A percentile compares a stretch with the other conserved stretches of the same genome.
Evolutionary conservation across 2,888 invertebrate genomes (phyloP).

Genomic region (Ethmia dodecea): DNA sequence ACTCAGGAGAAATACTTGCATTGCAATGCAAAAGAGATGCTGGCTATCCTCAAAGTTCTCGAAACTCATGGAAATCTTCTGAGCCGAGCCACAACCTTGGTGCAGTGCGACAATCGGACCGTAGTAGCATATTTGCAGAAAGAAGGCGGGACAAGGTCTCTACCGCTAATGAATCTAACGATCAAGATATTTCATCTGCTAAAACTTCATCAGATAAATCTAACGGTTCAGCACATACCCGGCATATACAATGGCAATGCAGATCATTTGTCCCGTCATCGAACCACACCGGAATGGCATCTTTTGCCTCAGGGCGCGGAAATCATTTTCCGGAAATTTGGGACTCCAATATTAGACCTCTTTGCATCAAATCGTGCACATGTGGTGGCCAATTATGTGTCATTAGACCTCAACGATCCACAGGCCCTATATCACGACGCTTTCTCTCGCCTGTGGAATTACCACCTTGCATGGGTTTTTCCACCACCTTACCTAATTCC

Average conservation of each 20-base stretch:
- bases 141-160: slow-evolving; percentile 19
- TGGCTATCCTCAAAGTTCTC: too few relatives aligned
- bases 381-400: slow-evolving; percentile 14
- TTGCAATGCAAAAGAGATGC: too few relatives aligned
- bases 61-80: too few relatives aligned
- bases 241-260: slow-evolving; percentile 16
- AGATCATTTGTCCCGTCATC: slow-evolving; percentile 14
- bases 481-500: slow-evolving; percentile 29
- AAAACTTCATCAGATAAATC: slow-evolving; percentile 8
- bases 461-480: slow-evolving; percentile 25
- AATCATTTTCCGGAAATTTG: slow-evolving; percentile 17
- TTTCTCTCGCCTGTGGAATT: slow-evolving; percentile 25
- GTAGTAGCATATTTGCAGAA: too few relatives aligned
- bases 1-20: too few relatives aligned
- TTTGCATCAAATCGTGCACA: slow-evolving; percentile 14
- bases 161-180: neutral
- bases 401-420: neutral
- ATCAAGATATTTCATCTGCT: neutral
- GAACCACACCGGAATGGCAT: slow-evolving; percentile 20
- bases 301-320: slow-evolving; percentile 11
- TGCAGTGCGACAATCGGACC: too few relatives aligned
- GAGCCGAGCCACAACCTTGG: too few relatives aligned
- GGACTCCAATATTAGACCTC: slow-evolving; percentile 15
- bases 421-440: slow-evolving; percentile 14
- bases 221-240: slow-evolving; percentile 17